These are phyloP conservation scores for Corvus hawaiiensis DNA, from an alignment of 2,113 vertebrate genomes.

Conservation along the genomic window DNA sequence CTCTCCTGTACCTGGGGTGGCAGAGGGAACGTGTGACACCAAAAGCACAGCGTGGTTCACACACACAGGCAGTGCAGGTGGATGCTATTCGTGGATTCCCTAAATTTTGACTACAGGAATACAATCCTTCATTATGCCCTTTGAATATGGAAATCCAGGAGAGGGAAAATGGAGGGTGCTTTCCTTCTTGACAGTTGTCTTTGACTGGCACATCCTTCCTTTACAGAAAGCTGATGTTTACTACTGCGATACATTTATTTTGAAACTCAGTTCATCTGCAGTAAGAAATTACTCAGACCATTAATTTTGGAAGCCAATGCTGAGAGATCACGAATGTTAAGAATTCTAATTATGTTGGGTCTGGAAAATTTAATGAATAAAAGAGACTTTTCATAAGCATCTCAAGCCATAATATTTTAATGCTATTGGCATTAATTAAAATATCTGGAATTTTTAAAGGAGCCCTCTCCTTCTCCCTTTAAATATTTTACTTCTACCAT, in stretches of 20 bases:
- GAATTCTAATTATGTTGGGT: slow-evolving; percentile 60
- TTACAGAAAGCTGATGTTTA: slow-evolving; percentile 33
- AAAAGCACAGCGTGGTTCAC: not conserved
- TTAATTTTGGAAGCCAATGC: slow-evolving; percentile 60
- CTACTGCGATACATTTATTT: slow-evolving; percentile 17
- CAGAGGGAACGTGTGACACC: not conserved
- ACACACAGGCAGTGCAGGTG: fast-evolving
- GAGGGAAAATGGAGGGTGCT: slow-evolving; percentile 10
- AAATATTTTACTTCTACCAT: slow-evolving; percentile 2
- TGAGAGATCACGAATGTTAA: slow-evolving; percentile 60
- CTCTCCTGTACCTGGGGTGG: not conserved
- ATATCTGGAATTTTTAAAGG: slow-evolving; percentile 56
- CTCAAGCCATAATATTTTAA: slow-evolving; percentile 56
- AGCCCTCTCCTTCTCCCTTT: not conserved
- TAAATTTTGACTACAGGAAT: not conserved
- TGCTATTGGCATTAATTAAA: slow-evolving; percentile 64
- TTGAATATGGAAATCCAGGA: not conserved
- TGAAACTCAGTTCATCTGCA: slow-evolving; percentile 39
- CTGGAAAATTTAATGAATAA: slow-evolving; percentile 64
- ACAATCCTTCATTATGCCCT: not conserved
- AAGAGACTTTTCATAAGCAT: slow-evolving; percentile 62
- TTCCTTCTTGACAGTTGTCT: not conserved
- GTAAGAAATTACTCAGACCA: slow-evolving; percentile 62
- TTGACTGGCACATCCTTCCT: not conserved
- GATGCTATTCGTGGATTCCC: not conserved